These are phyloP conservation scores for Ectobius pallidus DNA, from an alignment of 2,888 invertebrate genomes.

Conservation along the genomic window DNA sequence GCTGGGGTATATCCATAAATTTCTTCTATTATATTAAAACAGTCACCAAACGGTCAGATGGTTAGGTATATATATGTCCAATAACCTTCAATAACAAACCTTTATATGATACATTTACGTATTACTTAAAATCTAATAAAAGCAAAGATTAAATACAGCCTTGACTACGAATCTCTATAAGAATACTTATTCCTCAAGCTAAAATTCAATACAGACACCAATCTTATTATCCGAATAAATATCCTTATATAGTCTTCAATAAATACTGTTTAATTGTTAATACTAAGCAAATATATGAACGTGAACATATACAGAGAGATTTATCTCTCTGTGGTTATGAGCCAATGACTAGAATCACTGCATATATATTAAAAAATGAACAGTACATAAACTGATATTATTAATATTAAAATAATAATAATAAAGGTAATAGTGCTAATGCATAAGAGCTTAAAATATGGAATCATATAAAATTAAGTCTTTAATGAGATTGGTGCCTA, in stretches of 20 bases:
- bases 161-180: neutral
- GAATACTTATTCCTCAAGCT: neutral
- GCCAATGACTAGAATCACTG: slow-evolving; percentile 11
- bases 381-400: neutral
- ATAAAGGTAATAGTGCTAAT: no score
- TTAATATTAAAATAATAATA: neutral
- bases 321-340: neutral
- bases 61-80: no score
- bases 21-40: neutral
- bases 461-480: neutral
- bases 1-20: neutral
- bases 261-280: neutral
- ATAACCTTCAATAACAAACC: no score
- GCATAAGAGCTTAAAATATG: neutral
- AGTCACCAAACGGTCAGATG: neutral
- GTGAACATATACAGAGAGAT: neutral
- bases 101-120: neutral
- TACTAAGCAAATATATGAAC: slow-evolving; percentile 2
- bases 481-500: neutral
- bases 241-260: neutral
- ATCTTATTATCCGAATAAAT: neutral
- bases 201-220: neutral
- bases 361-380: neutral
- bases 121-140: neutral
- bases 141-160: slow-evolving; percentile 17